These are phyloP conservation scores for Nudaria mundana DNA, from an alignment of 2,888 invertebrate genomes.

Conservation along the genomic window DNA sequence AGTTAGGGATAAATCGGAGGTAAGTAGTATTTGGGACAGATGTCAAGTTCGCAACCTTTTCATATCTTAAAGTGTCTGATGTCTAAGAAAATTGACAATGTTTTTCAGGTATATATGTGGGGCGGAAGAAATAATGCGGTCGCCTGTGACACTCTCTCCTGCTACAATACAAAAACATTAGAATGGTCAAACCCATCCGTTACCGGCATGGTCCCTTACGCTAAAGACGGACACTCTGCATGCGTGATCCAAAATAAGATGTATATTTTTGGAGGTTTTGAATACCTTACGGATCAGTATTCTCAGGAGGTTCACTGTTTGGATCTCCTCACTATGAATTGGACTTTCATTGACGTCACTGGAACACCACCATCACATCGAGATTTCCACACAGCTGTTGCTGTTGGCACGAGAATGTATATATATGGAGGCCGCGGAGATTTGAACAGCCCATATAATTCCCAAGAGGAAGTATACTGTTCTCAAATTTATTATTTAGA, in stretches of 20 bases:
- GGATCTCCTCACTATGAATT: conserved; percentile 86
- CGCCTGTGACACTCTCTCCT: conserved; percentile 90
- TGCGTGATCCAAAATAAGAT: conserved; percentile 89
- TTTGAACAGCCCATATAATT: conserved; percentile 73
- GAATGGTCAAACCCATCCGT: conserved; percentile 85
- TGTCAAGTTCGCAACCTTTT: too few species aligned
- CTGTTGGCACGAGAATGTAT: conserved; percentile 89
- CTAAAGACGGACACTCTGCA: conserved; percentile 95
- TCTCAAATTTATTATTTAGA: conserved; percentile 89
- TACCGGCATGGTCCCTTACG: conserved; percentile 87
- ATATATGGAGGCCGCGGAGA: conserved; percentile 95
- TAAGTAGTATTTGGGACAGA: too few species aligned
- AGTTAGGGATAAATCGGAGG: too few species aligned
- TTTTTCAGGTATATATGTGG: conserved; percentile 88
- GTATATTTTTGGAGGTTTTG: conserved; percentile 96
- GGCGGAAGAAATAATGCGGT: conserved; percentile 94
- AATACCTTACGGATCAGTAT: conserved; percentile 90
- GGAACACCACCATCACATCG: conserved; percentile 87
- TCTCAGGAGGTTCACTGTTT: conserved; percentile 89
- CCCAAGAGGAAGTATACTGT: conserved; percentile 88
- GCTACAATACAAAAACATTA: conserved; percentile 87
- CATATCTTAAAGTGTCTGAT: neutral
- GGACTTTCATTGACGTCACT: conserved; percentile 83
- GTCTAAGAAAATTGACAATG: neutral
- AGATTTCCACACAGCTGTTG: conserved; percentile 94